These are phyloP conservation scores for Callorhinus ursinus DNA, from an alignment of 2,113 vertebrate genomes.

Conservation along the genomic window DNA sequence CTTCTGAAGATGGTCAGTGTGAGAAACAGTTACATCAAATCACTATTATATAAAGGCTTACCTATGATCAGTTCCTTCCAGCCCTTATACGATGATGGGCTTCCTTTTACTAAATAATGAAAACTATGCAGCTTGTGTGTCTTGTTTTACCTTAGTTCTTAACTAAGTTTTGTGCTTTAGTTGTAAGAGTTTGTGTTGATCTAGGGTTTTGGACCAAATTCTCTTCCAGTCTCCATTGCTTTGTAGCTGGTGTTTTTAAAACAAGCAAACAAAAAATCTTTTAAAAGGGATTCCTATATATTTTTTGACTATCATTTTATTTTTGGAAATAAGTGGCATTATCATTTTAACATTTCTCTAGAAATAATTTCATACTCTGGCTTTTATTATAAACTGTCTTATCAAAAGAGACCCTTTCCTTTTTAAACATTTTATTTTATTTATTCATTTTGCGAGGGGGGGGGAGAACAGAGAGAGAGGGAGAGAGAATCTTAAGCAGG, in stretches of 20 bases:
- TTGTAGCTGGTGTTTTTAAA: not conserved
- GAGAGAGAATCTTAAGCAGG: not conserved
- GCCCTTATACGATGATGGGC: not conserved
- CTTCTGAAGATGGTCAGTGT: not conserved
- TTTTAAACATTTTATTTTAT: not conserved
- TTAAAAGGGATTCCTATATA: not conserved
- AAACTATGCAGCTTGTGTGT: not conserved
- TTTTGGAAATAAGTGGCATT: not conserved
- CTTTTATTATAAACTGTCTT: constrained; percentile 35
- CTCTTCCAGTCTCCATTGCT: not conserved
- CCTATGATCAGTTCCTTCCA: not conserved
- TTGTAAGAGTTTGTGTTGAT: not conserved
- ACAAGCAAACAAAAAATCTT: not conserved
- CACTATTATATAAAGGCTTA: not conserved
- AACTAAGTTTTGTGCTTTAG: not conserved
- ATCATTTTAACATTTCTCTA: not conserved
- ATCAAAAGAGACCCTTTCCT: not conserved
- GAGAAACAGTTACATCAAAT: not conserved
- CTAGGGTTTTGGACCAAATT: not conserved
- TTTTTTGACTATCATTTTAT: not conserved
- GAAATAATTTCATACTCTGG: constrained; percentile 15
- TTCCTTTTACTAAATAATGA: not conserved
- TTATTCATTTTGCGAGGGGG: not conserved
- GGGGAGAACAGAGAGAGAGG: not conserved
- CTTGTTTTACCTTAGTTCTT: not conserved